A percentile compares a stretch with the other conserved stretches of the same genome.
phyloP scores from a whole-genome alignment of 2,113 vertebrate genomes.

The Oncorhynchus tshawytscha region DNA sequence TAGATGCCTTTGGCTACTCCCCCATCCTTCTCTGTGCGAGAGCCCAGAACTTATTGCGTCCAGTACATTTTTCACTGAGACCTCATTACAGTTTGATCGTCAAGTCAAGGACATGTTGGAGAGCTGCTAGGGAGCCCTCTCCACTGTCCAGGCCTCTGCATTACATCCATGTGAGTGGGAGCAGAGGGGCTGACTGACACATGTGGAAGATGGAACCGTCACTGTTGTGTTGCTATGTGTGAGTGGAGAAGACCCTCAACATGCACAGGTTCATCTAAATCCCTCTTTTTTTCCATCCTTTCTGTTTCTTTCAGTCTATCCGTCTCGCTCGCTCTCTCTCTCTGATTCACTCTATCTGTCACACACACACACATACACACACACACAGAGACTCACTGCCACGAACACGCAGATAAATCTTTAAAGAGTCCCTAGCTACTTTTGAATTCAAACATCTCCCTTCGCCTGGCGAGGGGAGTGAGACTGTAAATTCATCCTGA shows the following conservation, averaged over 20 bases:
- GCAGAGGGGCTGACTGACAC: neutral
- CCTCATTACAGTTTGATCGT: conserved; percentile 3
- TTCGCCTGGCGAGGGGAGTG: neutral
- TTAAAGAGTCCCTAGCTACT: neutral
- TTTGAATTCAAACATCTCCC: conserved; percentile 24
- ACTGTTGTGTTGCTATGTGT: too few relatives aligned
- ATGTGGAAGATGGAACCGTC: neutral
- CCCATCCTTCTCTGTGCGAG: neutral
- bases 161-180: neutral
- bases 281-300: too few relatives aligned
- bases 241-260: too few relatives aligned
- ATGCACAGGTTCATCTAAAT: too few relatives aligned
- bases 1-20: neutral
- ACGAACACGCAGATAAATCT: conserved; percentile 19
- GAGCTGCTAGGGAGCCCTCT: neutral
- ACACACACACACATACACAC: too few relatives aligned
- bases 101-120: neutral
- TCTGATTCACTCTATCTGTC: neutral
- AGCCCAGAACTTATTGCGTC: neutral
- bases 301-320: too few relatives aligned
- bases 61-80: neutral
- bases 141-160: too few relatives aligned
- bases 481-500: conserved; percentile 57
- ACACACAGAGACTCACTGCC: neutral
- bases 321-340: neutral